A percentile compares a stretch with the other conserved stretches of the same genome.
Evolutionary conservation across 2,797 vertebrate genomes (phyloP).

Genomic region (Meriones psammophilus): DNA sequence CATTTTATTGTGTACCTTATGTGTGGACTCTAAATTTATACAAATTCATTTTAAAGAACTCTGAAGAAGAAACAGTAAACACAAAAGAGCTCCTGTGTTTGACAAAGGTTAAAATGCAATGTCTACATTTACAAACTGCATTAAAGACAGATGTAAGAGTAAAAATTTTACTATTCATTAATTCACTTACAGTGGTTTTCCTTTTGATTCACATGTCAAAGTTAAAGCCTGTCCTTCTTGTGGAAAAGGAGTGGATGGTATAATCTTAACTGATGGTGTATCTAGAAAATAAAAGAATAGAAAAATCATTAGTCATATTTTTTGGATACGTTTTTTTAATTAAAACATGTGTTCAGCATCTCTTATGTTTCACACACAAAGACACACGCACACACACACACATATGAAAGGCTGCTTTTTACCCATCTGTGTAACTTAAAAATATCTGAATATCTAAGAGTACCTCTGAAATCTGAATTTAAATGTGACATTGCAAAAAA

Average conservation of each 20-base stretch:
- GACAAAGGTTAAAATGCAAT: slow-evolving; percentile 78
- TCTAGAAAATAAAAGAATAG: slow-evolving; percentile 89
- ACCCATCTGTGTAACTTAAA: slow-evolving; percentile 58
- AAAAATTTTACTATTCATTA: slow-evolving; percentile 84
- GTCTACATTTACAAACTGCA: slow-evolving; percentile 80
- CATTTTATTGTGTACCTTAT: neutral
- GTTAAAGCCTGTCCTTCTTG: slow-evolving; percentile 98
- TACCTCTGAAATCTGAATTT: slow-evolving; percentile 76
- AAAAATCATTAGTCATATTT: slow-evolving; percentile 76
- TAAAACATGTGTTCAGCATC: slow-evolving; percentile 57
- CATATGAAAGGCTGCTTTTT: neutral
- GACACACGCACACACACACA: neutral
- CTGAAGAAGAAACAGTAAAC: neutral
- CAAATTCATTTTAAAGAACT: neutral
- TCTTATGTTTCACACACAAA: slow-evolving; percentile 21
- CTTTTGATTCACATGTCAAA: slow-evolving; percentile 98
- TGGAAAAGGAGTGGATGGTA: slow-evolving; percentile 94
- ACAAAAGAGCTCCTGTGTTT: slow-evolving; percentile 48
- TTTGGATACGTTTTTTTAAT: slow-evolving; percentile 67
- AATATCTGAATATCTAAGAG: slow-evolving; percentile 71
- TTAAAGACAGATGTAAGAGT: slow-evolving; percentile 82
- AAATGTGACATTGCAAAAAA: slow-evolving; percentile 79
- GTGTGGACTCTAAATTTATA: neutral
- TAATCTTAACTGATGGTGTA: slow-evolving; percentile 96
- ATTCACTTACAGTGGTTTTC: slow-evolving; percentile 98